A percentile compares a stretch with the other conserved stretches of the same genome.
These are phyloP conservation scores for Linnaemya vulpina DNA, from an alignment of 2,888 invertebrate species.

Conservation along the genomic window DNA sequence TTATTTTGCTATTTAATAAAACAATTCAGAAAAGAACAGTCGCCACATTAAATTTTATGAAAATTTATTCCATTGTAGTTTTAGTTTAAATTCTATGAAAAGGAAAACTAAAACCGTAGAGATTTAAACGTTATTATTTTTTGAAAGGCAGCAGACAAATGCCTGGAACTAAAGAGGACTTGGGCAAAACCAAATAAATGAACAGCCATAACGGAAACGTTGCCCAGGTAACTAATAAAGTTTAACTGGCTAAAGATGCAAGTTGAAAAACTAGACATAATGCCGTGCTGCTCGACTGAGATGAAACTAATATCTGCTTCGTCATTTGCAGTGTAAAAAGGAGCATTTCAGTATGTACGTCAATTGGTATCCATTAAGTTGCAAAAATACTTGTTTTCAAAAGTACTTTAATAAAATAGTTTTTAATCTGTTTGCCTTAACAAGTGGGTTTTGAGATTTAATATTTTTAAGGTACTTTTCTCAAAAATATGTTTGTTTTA, in stretches of 20 bases:
- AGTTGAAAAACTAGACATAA: not conserved
- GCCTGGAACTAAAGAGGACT: not conserved
- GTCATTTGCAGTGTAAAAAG: too few relatives aligned
- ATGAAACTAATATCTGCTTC: not conserved
- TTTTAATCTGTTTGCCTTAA: too few relatives aligned
- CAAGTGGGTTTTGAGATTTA: too few relatives aligned
- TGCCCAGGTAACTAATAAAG: constrained; percentile 38
- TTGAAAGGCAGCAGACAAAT: constrained; percentile 12
- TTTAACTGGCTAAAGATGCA: constrained; percentile 21
- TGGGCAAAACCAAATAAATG: not conserved
- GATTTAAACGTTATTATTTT: constrained; percentile 42
- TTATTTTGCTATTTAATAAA: constrained; percentile 39
- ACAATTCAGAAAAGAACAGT: not conserved
- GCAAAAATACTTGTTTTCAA: not conserved
- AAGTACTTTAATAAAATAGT: too few relatives aligned
- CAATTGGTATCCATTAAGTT: too few relatives aligned
- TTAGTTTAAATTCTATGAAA: constrained; percentile 5
- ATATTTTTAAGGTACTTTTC: too few relatives aligned
- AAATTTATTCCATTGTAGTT: constrained; percentile 52
- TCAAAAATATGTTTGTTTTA: too few relatives aligned
- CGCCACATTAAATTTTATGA: constrained; percentile 32
- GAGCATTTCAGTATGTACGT: too few relatives aligned
- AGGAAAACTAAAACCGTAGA: not conserved
- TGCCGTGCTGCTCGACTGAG: not conserved
- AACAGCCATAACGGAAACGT: constrained; percentile 35